A percentile compares a stretch with the other conserved stretches of the same genome.
phyloP scores from a whole-genome alignment of 2,888 invertebrate genomes.

The Melieria omissa region DNA sequence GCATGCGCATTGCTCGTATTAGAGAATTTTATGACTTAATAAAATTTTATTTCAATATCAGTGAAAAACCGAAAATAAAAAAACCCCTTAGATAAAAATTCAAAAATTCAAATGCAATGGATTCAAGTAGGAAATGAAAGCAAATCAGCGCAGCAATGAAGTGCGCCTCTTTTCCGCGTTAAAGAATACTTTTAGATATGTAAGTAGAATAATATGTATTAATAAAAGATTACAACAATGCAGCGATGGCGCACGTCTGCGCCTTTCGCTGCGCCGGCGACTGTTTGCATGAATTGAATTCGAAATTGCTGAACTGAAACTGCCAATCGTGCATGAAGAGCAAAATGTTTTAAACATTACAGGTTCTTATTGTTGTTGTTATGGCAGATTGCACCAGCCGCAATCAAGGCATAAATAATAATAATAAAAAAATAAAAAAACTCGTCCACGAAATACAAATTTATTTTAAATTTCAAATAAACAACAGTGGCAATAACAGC shows the following conservation, averaged over 20 bases:
- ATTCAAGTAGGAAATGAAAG: constrained; percentile 22
- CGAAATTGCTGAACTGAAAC: constrained; percentile 60
- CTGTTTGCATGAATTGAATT: constrained; percentile 37
- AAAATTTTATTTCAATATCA: constrained; percentile 28
- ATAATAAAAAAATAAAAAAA: not conserved
- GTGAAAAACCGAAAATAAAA: constrained; percentile 13
- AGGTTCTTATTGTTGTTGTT: not conserved
- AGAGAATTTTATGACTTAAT: constrained; percentile 36
- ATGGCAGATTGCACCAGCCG: no score
- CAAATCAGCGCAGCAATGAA: constrained; percentile 1
- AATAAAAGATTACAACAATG: constrained; percentile 15
- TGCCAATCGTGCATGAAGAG: constrained; percentile 62
- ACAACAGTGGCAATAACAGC: no score
- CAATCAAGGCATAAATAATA: no score
- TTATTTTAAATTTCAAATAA: constrained; percentile 16
- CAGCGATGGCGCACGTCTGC: no score
- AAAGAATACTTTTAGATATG: not conserved
- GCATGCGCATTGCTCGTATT: constrained; percentile 19
- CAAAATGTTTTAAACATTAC: constrained; percentile 38
- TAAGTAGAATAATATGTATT: not conserved
- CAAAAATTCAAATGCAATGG: constrained; percentile 9
- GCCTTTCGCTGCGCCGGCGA: not conserved
- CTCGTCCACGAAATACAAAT: constrained; percentile 11
- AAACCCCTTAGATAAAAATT: constrained; percentile 1
- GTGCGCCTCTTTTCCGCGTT: no score